These are phyloP conservation scores for Chalcis sispes DNA, from an alignment of 2,888 invertebrate species.

Conservation along the genomic window DNA sequence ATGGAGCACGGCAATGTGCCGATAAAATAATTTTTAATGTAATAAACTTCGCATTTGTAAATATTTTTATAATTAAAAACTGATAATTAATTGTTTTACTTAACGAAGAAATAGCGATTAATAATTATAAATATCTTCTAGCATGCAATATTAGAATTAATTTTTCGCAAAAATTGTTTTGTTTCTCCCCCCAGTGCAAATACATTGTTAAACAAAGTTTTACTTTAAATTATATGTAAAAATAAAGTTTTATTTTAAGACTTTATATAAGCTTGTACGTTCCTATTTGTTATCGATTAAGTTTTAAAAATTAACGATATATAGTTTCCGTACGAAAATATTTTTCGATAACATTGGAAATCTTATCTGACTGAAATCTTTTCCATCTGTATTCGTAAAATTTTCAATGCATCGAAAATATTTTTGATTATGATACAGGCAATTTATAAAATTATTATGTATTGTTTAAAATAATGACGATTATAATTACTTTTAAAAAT, in stretches of 20 bases:
- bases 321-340: neutral
- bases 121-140: too few relatives aligned
- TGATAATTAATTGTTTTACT: too few relatives aligned
- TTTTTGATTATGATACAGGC: neutral
- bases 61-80: too few relatives aligned
- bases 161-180: too few relatives aligned
- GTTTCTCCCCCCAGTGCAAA: conserved; percentile 26
- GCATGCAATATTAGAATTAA: too few relatives aligned
- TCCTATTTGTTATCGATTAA: conserved; percentile 22
- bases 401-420: conserved; percentile 2
- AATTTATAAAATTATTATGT: conserved; percentile 1
- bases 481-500: conserved; percentile 13
- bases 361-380: conserved; percentile 10
- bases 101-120: too few relatives aligned
- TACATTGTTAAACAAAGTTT: conserved; percentile 18
- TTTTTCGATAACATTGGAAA: neutral
- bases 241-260: neutral
- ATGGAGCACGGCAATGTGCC: too few relatives aligned
- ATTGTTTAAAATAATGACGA: neutral
- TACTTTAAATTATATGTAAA: conserved; percentile 1
- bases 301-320: conserved; percentile 9
- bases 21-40: too few relatives aligned
- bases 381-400: neutral
- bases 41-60: too few relatives aligned
- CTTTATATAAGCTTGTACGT: conserved; percentile 7